Conservation (phyloP, 2,113 vertebrate species). For the Aptenodytes patagonicus region DNA sequence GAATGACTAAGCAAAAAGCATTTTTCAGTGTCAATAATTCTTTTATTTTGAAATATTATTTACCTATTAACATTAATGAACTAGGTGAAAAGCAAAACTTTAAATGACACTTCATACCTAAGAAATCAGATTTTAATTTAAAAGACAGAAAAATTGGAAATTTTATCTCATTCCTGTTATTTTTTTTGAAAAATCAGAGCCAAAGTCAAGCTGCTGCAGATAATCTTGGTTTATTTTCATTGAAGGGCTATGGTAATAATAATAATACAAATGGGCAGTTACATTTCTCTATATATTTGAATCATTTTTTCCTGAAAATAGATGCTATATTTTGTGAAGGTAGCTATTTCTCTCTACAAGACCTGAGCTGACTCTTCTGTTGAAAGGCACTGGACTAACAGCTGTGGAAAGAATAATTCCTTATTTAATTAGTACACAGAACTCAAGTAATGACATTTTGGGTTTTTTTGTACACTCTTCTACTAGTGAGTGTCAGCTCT, state of each 20-base stretch:
- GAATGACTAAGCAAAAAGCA: neutral
- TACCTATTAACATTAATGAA: neutral
- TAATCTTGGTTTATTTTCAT: neutral
- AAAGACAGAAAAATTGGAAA: neutral
- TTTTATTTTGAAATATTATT: neutral
- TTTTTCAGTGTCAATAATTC: neutral
- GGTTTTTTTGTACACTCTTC: neutral
- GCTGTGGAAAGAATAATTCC: neutral
- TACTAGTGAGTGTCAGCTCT: neutral
- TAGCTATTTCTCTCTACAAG: neutral
- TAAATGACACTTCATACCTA: neutral
- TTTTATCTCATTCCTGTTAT: neutral
- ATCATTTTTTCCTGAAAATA: neutral
- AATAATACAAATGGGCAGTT: neutral
- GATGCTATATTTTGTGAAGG: neutral
- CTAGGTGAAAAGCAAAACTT: neutral
- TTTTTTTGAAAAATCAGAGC: neutral
- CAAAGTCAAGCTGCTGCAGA: neutral
- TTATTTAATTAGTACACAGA: neutral
- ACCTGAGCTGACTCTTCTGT: neutral
- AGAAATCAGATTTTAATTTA: neutral
- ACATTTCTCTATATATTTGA: neutral
- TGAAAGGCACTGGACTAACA: neutral
- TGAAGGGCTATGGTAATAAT: neutral
- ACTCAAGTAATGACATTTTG: neutral